Conservation (phyloP, 2,113 vertebrate species). For the Bombycilla garrulus region DNA sequence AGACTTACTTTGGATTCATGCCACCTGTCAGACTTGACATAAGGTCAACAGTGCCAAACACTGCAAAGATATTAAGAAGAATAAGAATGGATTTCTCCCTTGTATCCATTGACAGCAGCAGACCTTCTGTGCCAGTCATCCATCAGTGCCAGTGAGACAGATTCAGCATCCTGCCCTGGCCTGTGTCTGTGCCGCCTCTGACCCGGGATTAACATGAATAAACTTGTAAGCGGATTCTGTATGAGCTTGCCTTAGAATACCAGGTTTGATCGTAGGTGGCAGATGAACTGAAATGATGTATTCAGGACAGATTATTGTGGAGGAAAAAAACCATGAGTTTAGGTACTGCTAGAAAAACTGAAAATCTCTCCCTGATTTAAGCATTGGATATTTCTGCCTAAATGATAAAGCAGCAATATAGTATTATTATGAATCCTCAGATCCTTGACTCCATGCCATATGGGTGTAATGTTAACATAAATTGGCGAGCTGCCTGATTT, state of each 20-base stretch:
- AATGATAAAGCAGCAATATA: neutral
- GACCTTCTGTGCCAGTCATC: slow-evolving; percentile 60
- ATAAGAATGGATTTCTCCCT: slow-evolving; percentile 57
- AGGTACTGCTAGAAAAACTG: neutral
- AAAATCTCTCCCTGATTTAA: neutral
- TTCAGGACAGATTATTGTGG: neutral
- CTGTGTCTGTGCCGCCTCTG: slow-evolving; percentile 23
- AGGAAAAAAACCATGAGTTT: accelerated
- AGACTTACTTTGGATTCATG: slow-evolving; percentile 64
- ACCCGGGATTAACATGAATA: slow-evolving; percentile 51
- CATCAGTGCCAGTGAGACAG: slow-evolving; percentile 52
- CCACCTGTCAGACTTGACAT: slow-evolving; percentile 68
- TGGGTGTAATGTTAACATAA: neutral
- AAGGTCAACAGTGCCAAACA: slow-evolving; percentile 55
- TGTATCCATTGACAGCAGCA: slow-evolving; percentile 55
- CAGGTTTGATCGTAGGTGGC: neutral
- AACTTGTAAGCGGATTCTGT: slow-evolving; percentile 32
- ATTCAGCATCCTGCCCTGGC: slow-evolving; percentile 8
- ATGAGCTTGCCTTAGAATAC: slow-evolving; percentile 9
- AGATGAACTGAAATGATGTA: neutral
- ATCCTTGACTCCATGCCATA: neutral
- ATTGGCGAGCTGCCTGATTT: neutral
- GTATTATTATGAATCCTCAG: neutral
- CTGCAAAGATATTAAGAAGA: slow-evolving; percentile 58
- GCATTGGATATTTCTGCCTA: neutral